Evolutionary conservation across 1,140 invertebrate species (phyloP), one percentile per base, ranked within the genome.

Genomic region (Ceratitis capitata): DNA sequence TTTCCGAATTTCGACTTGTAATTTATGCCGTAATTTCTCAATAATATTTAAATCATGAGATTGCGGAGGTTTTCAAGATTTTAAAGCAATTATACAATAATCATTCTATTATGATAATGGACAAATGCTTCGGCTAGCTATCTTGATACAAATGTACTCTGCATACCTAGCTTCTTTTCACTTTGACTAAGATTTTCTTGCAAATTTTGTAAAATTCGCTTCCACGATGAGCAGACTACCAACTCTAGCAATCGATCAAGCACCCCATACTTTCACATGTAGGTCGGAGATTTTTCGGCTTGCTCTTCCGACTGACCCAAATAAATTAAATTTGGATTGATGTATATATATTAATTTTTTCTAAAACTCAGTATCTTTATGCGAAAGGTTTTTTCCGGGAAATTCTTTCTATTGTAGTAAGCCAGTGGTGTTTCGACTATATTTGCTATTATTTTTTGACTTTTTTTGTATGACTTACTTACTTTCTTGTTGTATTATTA

Each of bases 251-350:
- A 56, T 4, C 16, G 42, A 49, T 23, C 49, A 45, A 35, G 47
- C 83, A 29, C 16, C 83, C n/a, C 56, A 61, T 26, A 78, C 35
- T 19, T 26, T 91, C 16, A 86, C 85, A 12, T n/a, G 86, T 87
- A 39, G 84, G 29, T 10, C 12, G 19, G 19, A 85, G 19, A 84
- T 87, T 82, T 64, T 85, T 85, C n/a, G 39, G 64, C n/a, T 61
- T 61, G 29, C 56, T 26, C 56, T 61, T 7, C 56, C 19, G 26
- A 26, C n/a, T 29, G 56, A 61, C 7, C 56, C 56, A 26, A 61
- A 61, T 23, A 61, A 26, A 16, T 61, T 61, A 3, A 61, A 61
- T 61, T 61, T 61, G 5, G 56, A 26, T 61, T 61, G n/a, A 3
- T 26, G n/a, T 26, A 29, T 26, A 61, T 26, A 61, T 26, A 61